phyloP scores from a whole-genome alignment of 2,797 vertebrate species.

The Mus minutoides region DNA sequence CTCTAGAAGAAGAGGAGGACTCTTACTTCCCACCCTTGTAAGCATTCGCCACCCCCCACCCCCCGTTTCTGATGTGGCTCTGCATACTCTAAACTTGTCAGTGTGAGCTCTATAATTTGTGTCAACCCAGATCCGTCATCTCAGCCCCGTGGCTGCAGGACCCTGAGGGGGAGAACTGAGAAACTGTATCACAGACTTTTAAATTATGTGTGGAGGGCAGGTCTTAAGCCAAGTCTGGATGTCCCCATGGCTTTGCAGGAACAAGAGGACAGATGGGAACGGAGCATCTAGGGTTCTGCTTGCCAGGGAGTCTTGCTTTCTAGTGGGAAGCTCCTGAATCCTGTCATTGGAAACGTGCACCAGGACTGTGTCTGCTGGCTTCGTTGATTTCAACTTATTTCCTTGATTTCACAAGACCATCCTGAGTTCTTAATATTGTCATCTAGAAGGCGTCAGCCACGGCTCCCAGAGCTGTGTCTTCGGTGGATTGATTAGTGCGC shows the following conservation, averaged over 20 bases:
- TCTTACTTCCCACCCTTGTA: not conserved
- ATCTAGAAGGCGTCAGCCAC: slow-evolving; percentile 76
- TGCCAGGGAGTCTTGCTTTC: not conserved
- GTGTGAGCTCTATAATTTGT: not conserved
- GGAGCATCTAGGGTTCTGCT: not conserved
- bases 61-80: not conserved
- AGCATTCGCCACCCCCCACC: too few species aligned
- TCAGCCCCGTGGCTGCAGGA: not conserved
- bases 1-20: slow-evolving; percentile 1
- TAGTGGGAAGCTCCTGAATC: not conserved
- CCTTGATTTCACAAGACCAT: slow-evolving; percentile 77
- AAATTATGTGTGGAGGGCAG: not conserved
- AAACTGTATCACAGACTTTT: not conserved
- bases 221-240: not conserved
- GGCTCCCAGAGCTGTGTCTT: slow-evolving; percentile 78
- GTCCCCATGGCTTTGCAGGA: not conserved
- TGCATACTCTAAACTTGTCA: not conserved
- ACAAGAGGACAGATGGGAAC: not conserved
- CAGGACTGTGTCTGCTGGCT: not conserved
- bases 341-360: not conserved
- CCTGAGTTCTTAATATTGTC: slow-evolving; percentile 83
- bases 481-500: slow-evolving; percentile 79
- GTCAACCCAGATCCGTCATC: not conserved
- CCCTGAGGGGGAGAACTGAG: not conserved
- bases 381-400: slow-evolving; percentile 67